Evolutionary conservation across 2,797 vertebrate genomes (phyloP), one percentile per base, ranked within the genome.

Genomic region (Menidia menidia): DNA sequence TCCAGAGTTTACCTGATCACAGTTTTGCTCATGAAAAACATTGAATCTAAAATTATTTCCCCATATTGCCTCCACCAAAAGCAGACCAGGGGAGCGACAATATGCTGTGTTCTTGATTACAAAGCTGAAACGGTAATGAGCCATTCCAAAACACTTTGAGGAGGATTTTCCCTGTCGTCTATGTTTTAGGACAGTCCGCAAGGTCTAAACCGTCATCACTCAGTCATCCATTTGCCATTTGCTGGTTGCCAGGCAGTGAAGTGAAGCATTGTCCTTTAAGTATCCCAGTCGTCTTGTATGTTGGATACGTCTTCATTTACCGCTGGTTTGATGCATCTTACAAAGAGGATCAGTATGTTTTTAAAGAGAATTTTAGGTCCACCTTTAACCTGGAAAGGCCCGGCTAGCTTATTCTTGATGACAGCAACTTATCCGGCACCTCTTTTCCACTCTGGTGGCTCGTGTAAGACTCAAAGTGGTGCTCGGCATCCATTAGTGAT

Each of bases 401-500:
- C n/a, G 39, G 16, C 42, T n/a, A 12, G 25, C 19, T 53, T 11
- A 50, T 19, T 10, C 3, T 50, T 25, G 11, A 48, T 19, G 47
- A 50, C 47, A 50, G 47, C 47, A 50, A 19, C 18, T 11, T 25
- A 50, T 4, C 19, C 47, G 19, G 18, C 12, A 10, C 18, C 19
- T 11, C 3, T 50, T 16, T n/a, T 60, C 39, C 41, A 53, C 9
- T n/a, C 41, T 25, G 16, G 25, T 50, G 10, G 16, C 54, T 39
- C 10, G 35, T 6, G 35, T 14, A 9, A 3, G 12, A 14, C n/a
- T 67, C 16, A 31, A 50, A 48, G 47, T 60, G 25, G 13, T 43
- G 43, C 54, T 47, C 32, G 39, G 32, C 48, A 25, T 52, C 47
- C 16, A 52, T 68, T 52, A 68, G 25, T 39, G 11, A 59, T 42